Base-by-base conservation (phyloP, 2,113 vertebrate genomes). In the Vireo altiloquus region DNA sequence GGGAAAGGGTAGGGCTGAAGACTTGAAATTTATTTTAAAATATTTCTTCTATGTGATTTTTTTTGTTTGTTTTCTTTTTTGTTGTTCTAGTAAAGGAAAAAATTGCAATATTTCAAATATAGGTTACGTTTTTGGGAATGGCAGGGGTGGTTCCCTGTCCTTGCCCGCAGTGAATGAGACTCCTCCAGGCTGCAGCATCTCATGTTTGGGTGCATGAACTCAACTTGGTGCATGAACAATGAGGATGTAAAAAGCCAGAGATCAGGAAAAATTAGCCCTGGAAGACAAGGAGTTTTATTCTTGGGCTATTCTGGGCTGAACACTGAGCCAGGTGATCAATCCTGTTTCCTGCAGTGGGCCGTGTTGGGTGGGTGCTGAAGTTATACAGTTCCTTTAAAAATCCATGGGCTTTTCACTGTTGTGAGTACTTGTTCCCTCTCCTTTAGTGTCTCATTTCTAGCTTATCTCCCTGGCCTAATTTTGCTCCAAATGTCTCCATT, bases 391-490 rank as follows among this genome's bases (percentile, higher is more conserved):
- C 52, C 44, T 28, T 59, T 81, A 70, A 87, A 81, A 82, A 85
- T 49, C 15, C 4, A 5, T 13, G 35, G 20, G 31, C 24, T 79
- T 68, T 95, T 76, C 25, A 25, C 49, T 53, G 24, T 12, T 78
- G 72, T 75, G 81, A 85, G 53, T 68, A 46, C 65, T 94, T 4
- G 0, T 75, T 91, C 52, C 28, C 53, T 89, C 60, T 24, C 53
- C 31, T 94, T 92, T 91, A 82, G 87, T 46, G 46, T 82, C 92
- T 94, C 65, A 14, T 91, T 92, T 84, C 83, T 57, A n/a, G 52
- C 80, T 92, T 91, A 84, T 94, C 61, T 94, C 64, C 25, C 49
- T 91, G 87, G 83, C 65, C 87, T 96, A 76, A 87, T 82, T 95
- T 94, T 20, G 4, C 37, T 89, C 50, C 1, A 5, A 95, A 76